Percentiles rank a stretch among this genome's conserved stretches.
Evolutionary conservation across 2,113 vertebrate genomes (phyloP).

Genomic region (Gambusia holbrooki): DNA sequence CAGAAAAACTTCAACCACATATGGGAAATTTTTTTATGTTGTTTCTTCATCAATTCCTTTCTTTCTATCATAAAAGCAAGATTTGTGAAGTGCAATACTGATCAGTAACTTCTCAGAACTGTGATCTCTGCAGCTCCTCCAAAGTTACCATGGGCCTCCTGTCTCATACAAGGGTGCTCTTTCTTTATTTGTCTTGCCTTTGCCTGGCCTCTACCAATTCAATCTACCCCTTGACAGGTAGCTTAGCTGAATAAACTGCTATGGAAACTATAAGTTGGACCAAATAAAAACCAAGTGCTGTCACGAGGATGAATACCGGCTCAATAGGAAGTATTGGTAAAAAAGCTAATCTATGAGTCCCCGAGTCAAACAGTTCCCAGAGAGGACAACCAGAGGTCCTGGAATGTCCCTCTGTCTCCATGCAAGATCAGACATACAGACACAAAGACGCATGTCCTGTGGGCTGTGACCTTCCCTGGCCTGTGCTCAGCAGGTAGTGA

Average conservation of each 20-base stretch:
- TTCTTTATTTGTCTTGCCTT: neutral
- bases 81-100: no score
- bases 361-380: slow-evolving; percentile 7
- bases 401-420: slow-evolving; percentile 60
- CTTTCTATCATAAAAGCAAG: no score
- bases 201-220: slow-evolving; percentile 23
- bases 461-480: slow-evolving; percentile 66
- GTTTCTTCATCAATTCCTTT: neutral
- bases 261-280: neutral
- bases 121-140: slow-evolving; percentile 12
- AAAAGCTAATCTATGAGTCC: slow-evolving; percentile 29
- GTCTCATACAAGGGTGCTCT: neutral
- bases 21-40: neutral
- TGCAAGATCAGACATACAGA: slow-evolving; percentile 60
- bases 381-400: slow-evolving; percentile 38
- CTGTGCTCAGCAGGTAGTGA: slow-evolving; percentile 79
- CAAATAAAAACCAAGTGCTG: neutral
- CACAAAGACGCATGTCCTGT: slow-evolving; percentile 57
- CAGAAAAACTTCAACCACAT: no score
- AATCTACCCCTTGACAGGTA: neutral
- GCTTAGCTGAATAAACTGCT: slow-evolving; percentile 2
- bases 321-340: slow-evolving; percentile 6
- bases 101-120: neutral
- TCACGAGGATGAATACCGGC: slow-evolving; percentile 17
- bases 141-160: neutral